phyloP scores from a whole-genome alignment of 2,888 invertebrate genomes.

The Spilosoma lubricipeda region DNA sequence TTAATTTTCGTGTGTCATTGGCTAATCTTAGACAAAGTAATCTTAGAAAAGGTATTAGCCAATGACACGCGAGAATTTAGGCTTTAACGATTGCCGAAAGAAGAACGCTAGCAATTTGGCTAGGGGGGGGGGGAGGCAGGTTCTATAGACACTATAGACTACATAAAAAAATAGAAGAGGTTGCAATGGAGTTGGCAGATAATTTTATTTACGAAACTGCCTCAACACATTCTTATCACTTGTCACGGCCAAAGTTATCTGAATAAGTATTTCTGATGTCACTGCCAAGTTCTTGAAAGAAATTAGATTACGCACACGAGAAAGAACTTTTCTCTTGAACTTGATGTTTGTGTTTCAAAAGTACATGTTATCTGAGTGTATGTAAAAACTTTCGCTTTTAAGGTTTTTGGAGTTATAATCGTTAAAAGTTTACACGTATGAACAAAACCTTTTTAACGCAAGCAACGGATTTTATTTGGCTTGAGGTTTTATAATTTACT shows the following conservation, averaged over 20 bases:
- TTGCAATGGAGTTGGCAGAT: background rate
- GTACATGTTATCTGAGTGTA: background rate
- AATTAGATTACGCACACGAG: background rate
- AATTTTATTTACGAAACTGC: background rate
- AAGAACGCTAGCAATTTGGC: too few relatives aligned
- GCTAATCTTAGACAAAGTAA: too few relatives aligned
- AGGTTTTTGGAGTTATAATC: background rate
- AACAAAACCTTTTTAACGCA: background rate
- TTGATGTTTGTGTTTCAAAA: background rate
- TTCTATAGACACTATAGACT: too few relatives aligned
- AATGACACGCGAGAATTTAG: too few relatives aligned
- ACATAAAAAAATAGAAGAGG: background rate
- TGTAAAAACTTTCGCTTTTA: background rate
- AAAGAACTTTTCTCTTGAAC: background rate
- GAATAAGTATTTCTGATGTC: background rate
- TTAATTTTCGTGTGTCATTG: too few relatives aligned
- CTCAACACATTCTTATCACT: constrained; percentile 9
- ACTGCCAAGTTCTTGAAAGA: background rate
- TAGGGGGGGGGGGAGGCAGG: too few relatives aligned
- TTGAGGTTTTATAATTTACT: too few relatives aligned
- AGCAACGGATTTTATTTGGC: background rate
- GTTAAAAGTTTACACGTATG: background rate
- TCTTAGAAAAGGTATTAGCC: too few relatives aligned
- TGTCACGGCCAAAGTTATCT: background rate
- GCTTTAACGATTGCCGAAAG: too few relatives aligned